phyloP scores from a whole-genome alignment of 2,888 invertebrate genomes.

The Autographa gamma region DNA sequence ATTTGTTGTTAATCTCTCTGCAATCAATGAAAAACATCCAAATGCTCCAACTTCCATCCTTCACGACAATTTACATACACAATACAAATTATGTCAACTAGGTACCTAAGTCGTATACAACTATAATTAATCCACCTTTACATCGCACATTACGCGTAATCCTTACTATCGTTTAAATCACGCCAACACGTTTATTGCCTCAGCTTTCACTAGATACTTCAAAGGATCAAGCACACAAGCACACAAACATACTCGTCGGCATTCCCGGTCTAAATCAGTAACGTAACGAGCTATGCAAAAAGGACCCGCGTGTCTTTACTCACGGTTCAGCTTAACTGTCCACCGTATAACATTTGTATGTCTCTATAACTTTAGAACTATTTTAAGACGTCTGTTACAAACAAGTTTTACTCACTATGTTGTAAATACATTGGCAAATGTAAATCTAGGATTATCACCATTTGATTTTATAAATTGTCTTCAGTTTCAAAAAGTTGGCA shows the following conservation, averaged over 20 bases:
- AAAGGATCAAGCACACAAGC: conserved; percentile 43
- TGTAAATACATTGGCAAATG: too few species aligned
- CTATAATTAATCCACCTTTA: neutral
- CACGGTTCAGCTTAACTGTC: conserved; percentile 15
- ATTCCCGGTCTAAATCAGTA: conserved; percentile 65
- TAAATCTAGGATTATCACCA: too few species aligned
- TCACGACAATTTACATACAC: too few species aligned
- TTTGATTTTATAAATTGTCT: too few species aligned
- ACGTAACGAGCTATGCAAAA: conserved; percentile 61
- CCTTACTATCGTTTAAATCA: conserved; percentile 52
- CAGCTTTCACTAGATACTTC: conserved; percentile 53
- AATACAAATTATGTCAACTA: too few species aligned
- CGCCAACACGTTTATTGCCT: conserved; percentile 46
- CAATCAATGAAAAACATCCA: too few species aligned
- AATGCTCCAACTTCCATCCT: too few species aligned
- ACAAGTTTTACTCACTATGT: neutral
- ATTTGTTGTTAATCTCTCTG: too few species aligned
- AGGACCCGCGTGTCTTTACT: conserved; percentile 51
- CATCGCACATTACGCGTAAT: conserved; percentile 18
- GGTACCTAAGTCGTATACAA: too few species aligned
- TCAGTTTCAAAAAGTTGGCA: too few species aligned
- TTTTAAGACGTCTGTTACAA: conserved; percentile 16
- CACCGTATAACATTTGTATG: conserved; percentile 6
- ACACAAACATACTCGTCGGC: conserved; percentile 25
- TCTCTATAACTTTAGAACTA: conserved; percentile 13